Evolutionary conservation across 2,113 vertebrate genomes (phyloP), one percentile per base, ranked within the genome.

Genomic region (Sisor rabdophorus): DNA sequence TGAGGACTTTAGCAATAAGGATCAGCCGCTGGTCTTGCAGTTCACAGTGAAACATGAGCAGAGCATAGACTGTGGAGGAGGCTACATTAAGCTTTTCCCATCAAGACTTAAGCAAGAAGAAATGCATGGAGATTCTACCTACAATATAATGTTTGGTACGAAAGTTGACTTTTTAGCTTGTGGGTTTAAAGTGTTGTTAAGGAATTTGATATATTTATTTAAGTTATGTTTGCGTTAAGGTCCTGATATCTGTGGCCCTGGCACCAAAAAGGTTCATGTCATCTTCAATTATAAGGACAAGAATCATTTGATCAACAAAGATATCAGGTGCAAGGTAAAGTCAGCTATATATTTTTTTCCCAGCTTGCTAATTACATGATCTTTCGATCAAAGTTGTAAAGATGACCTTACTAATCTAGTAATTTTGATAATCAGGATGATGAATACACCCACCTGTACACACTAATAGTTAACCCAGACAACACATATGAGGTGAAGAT

Each of bases 401-500:
- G 36, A n/a, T 58, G 22, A 16, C 24, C 11, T 1, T 9, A 30
- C 53, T 68, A 30, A 68, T 48, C 12, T 19, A 64, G 58, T 22
- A 2, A 56, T 76, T 28, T 72, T 32, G 64, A 30, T 73, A 30
- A 79, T 15, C 84, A 95, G 93, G 92, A 94, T 77, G 93, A 94
- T 81, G 94, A 94, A 82, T 92, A 91, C 83, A 91, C 79, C 74
- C 91, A 95, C 81, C 87, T 95, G 71, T 94, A 94, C 82, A 94
- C 94, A 2, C 84, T 96, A 77, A 86, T 95, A 1, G 87, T 95
- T 83, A 87, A 85, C 76, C 89, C 93, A 3, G 93, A 93, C 84
- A 93, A 92, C 87, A 94, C 92, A 8, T 95, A 94, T n/a, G 92
- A 92, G 79, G 92, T 96, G 54, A 95, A 95, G 87, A 94, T 95